A percentile compares a stretch with the other conserved stretches of the same genome.
These are phyloP conservation scores for Antrozous pallidus DNA, from an alignment of 2,797 vertebrate species.

Conservation along the genomic window DNA sequence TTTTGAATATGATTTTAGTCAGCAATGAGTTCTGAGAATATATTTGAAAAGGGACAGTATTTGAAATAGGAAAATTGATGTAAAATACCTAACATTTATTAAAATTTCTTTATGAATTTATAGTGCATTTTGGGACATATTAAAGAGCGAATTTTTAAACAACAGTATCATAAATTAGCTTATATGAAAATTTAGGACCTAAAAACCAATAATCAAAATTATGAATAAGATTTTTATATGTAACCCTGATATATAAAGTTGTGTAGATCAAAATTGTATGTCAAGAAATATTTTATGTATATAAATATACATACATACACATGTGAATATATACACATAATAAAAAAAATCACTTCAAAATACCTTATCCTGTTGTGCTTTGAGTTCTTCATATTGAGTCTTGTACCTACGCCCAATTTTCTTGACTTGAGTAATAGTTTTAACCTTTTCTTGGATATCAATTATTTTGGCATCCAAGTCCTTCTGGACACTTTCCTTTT, in stretches of 20 bases:
- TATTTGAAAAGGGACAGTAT: not conserved
- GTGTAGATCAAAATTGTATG: not conserved
- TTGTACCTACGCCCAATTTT: conserved; percentile 98
- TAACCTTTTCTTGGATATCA: conserved; percentile 92
- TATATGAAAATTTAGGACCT: not conserved
- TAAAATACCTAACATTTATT: not conserved
- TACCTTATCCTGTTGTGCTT: conserved; percentile 93
- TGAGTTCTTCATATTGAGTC: conserved; percentile 97
- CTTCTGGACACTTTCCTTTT: conserved; percentile 89
- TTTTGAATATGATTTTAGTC: not conserved
- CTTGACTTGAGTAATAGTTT: conserved; percentile 97
- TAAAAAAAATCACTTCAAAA: conserved; percentile 63
- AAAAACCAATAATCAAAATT: conserved; percentile 2
- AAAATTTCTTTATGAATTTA: conserved; percentile 11
- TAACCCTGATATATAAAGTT: not conserved
- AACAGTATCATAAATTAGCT: not conserved
- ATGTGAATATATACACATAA: not conserved
- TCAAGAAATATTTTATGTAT: not conserved
- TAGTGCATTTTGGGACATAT: not conserved
- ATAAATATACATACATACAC: not conserved
- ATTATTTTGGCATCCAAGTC: conserved; percentile 88
- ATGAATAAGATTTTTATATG: not conserved
- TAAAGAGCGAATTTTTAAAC: not conserved
- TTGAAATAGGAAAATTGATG: not conserved
- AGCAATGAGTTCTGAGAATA: not conserved